phyloP scores from a whole-genome alignment of 2,888 invertebrate genomes.

The Sphinx pinastri region DNA sequence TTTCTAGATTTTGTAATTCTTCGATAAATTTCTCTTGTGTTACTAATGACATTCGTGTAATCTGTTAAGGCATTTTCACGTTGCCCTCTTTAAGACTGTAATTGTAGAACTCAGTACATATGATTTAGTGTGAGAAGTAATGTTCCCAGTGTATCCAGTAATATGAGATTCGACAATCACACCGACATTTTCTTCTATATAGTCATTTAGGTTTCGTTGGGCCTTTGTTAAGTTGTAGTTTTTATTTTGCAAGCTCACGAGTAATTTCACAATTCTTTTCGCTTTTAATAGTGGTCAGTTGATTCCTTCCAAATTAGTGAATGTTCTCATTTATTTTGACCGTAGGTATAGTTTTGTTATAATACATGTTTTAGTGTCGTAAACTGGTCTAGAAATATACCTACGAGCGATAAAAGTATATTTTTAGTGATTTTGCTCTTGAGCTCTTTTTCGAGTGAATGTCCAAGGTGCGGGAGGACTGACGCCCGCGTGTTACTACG shows the following conservation, averaged over 20 bases:
- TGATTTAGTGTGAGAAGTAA: constrained; percentile 48
- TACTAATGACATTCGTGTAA: constrained; percentile 43
- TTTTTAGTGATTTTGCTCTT: constrained; percentile 52
- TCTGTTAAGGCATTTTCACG: constrained; percentile 51
- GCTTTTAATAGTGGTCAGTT: background rate
- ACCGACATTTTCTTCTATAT: constrained; percentile 46
- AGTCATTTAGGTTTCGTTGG: constrained; percentile 54
- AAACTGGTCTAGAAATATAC: constrained; percentile 10
- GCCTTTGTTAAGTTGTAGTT: constrained; percentile 63
- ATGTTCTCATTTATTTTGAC: background rate
- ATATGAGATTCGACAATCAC: constrained; percentile 47
- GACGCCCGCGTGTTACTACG: constrained; percentile 61
- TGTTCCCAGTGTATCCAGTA: constrained; percentile 51
- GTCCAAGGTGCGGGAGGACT: constrained; percentile 63
- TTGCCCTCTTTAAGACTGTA: constrained; percentile 67
- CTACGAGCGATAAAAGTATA: constrained; percentile 29
- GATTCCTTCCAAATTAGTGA: background rate
- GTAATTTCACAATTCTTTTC: constrained; percentile 46
- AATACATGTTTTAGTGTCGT: constrained; percentile 9
- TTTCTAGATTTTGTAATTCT: constrained; percentile 40
- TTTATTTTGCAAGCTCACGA: constrained; percentile 59
- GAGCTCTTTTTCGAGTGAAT: constrained; percentile 61
- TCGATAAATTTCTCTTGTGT: constrained; percentile 36
- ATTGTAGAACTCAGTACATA: constrained; percentile 54
- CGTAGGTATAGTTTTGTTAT: constrained; percentile 4